phyloP scores from a whole-genome alignment of 2,888 invertebrate species.

The Drosophila maculinotata region DNA sequence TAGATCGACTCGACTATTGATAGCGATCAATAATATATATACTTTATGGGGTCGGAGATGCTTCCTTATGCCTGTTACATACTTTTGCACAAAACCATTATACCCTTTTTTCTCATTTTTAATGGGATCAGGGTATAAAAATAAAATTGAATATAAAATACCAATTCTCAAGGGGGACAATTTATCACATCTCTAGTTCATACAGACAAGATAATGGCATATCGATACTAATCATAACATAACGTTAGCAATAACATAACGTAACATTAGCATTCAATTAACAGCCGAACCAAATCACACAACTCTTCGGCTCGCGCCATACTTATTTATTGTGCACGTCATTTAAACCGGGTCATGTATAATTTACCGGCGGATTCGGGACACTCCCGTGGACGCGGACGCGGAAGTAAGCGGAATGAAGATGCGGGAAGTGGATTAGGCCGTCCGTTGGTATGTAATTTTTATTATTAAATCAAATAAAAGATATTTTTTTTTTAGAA shows the following conservation, averaged over 20 bases:
- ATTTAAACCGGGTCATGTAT: constrained; percentile 28
- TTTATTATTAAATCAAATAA: too few relatives aligned
- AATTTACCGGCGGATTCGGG: constrained; percentile 39
- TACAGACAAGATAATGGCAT: not conserved
- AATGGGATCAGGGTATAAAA: too few relatives aligned
- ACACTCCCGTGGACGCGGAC: constrained; percentile 56
- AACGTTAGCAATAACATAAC: rapidly evolving
- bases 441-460: constrained; percentile 38
- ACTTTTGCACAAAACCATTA: not conserved
- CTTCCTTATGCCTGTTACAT: not conserved
- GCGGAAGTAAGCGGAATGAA: constrained; percentile 34
- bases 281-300: too few relatives aligned
- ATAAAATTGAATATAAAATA: too few relatives aligned
- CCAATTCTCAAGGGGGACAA: too few relatives aligned
- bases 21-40: not conserved
- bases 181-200: too few relatives aligned
- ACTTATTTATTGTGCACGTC: not conserved
- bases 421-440: constrained; percentile 3
- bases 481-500: not conserved
- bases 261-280: not conserved
- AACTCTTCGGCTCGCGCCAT: too few relatives aligned
- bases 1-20: not conserved
- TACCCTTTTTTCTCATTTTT: too few relatives aligned
- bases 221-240: not conserved
- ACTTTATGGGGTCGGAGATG: not conserved